A percentile compares a stretch with the other conserved stretches of the same genome.
phyloP scores from a whole-genome alignment of 1,140 invertebrate species.

The Achroia grisella region DNA sequence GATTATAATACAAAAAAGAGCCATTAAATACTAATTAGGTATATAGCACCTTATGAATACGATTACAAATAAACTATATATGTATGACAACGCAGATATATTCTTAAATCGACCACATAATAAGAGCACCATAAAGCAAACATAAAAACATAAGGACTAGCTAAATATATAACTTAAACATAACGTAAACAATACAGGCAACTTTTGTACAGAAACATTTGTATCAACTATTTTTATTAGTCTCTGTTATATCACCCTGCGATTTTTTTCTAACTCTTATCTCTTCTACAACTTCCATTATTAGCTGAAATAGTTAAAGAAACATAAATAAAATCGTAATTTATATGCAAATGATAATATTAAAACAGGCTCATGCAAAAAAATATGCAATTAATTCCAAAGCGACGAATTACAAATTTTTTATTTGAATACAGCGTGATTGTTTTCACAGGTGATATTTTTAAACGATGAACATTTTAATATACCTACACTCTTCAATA shows the following conservation, averaged over 20 bases:
- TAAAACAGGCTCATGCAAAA: conserved; percentile 20
- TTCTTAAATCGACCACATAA: conserved; percentile 12
- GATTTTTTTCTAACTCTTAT: conserved; percentile 70
- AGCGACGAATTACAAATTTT: too few species aligned
- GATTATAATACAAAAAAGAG: too few species aligned
- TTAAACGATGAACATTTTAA: too few species aligned
- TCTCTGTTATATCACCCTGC: conserved; percentile 41
- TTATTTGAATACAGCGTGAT: too few species aligned
- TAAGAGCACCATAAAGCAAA: conserved; percentile 31
- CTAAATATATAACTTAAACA: neutral
- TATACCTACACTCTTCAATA: too few species aligned
- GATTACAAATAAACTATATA: conserved; percentile 13
- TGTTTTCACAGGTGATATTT: too few species aligned
- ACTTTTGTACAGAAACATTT: conserved; percentile 2
- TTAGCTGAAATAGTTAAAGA: conserved; percentile 65
- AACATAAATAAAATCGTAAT: conserved; percentile 10
- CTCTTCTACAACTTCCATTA: conserved; percentile 71
- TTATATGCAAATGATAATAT: conserved; percentile 9
- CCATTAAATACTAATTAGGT: neutral
- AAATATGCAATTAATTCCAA: too few species aligned
- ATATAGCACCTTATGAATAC: conserved; percentile 22
- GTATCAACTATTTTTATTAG: conserved; percentile 35
- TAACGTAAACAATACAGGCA: conserved; percentile 2
- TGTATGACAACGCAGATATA: conserved; percentile 10
- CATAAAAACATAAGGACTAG: conserved; percentile 1